Evolutionary conservation across 2,797 vertebrate species (phyloP).

Genomic region (Champsocephalus esox): DNA sequence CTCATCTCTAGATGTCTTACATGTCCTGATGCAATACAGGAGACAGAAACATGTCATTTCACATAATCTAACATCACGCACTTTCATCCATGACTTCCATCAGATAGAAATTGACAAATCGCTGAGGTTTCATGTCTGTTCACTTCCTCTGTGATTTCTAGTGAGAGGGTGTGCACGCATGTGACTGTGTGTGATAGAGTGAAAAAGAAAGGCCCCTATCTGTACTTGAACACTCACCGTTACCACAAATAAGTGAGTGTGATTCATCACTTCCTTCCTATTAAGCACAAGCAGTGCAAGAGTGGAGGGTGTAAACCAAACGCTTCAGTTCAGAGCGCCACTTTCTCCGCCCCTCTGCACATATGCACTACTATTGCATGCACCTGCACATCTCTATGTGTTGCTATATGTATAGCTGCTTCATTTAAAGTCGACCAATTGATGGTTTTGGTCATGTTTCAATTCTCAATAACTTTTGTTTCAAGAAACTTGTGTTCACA

Average conservation of each 20-base stretch:
- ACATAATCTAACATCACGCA: neutral
- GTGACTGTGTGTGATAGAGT: slow-evolving; percentile 7
- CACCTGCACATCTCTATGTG: neutral
- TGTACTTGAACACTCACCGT: slow-evolving; percentile 69
- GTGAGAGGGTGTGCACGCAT: slow-evolving; percentile 27
- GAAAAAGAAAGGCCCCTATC: slow-evolving; percentile 59
- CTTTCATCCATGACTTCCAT: slow-evolving; percentile 55
- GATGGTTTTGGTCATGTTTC: too few relatives aligned
- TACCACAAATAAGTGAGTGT: slow-evolving; percentile 77
- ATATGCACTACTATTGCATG: neutral
- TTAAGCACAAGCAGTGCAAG: slow-evolving; percentile 68
- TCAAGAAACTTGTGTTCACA: too few relatives aligned
- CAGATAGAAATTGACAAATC: slow-evolving; percentile 62
- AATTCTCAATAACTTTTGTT: too few relatives aligned
- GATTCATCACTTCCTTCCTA: slow-evolving; percentile 85
- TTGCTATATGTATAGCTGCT: neutral
- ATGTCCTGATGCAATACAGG: neutral
- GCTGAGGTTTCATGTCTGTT: slow-evolving; percentile 71
- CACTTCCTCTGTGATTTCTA: slow-evolving; percentile 78
- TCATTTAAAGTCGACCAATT: too few relatives aligned
- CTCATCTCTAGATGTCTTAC: slow-evolving; percentile 3
- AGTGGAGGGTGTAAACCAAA: slow-evolving; percentile 66
- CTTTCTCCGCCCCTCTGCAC: slow-evolving; percentile 39
- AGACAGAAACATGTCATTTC: slow-evolving; percentile 5
- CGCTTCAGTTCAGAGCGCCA: slow-evolving; percentile 44